These are phyloP conservation scores for Zaprionus kolodkinae DNA, from an alignment of 1,140 invertebrate genomes.

Conservation along the genomic window DNA sequence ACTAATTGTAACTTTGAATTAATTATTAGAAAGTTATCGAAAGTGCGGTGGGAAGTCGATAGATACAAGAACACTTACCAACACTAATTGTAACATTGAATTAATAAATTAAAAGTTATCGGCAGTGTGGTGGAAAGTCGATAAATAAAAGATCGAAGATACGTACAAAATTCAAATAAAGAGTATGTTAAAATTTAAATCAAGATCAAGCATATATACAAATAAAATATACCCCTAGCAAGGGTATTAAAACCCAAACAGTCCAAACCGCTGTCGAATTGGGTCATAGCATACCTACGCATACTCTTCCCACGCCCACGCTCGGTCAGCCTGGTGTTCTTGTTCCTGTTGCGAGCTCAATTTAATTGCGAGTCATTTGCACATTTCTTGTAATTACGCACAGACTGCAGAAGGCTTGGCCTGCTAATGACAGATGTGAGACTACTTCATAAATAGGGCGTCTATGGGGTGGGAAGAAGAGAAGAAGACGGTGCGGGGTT, in stretches of 20 bases:
- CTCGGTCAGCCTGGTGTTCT: not conserved
- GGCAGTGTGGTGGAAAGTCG: too few species aligned
- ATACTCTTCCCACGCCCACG: not conserved
- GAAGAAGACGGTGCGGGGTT: not conserved
- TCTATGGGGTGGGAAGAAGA: too few species aligned
- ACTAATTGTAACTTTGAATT: too few species aligned
- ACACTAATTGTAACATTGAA: too few species aligned
- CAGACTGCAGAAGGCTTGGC: constrained; percentile 33
- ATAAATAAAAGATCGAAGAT: too few species aligned
- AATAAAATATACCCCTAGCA: not conserved
- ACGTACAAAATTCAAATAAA: too few species aligned
- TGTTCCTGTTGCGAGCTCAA: constrained; percentile 33
- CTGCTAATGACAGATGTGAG: constrained; percentile 34
- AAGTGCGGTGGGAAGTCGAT: too few species aligned
- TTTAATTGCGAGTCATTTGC: constrained; percentile 49
- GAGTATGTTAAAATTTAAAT: too few species aligned
- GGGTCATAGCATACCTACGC: not conserved
- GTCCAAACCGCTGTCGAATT: not conserved
- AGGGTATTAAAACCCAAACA: not conserved
- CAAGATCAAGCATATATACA: too few species aligned
- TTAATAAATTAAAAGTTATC: too few species aligned
- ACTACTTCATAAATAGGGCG: constrained; percentile 44
- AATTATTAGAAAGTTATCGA: too few species aligned
- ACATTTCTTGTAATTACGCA: constrained; percentile 50
- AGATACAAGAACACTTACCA: too few species aligned